Evolutionary conservation across 1,140 invertebrate genomes (phyloP).

Genomic region (Neodiprion virginianus): DNA sequence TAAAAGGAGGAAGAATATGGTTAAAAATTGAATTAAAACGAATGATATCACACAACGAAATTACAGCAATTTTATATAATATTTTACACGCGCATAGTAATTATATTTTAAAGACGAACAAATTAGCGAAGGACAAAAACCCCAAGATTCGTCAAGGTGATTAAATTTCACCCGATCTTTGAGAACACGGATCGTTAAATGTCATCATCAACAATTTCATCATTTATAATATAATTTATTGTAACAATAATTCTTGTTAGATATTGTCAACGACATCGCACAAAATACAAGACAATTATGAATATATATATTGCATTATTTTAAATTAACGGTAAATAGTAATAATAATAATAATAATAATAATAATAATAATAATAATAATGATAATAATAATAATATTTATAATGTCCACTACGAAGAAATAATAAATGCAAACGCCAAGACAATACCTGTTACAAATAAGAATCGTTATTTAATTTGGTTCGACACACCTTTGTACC

Average conservation of each 20-base stretch:
- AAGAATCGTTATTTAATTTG: conserved; percentile 35
- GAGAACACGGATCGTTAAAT: background rate
- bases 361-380: too few species aligned
- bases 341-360: too few species aligned
- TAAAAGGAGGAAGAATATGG: conserved; percentile 10
- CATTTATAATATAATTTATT: conserved; percentile 3
- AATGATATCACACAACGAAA: conserved; percentile 5
- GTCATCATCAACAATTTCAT: conserved; percentile 6
- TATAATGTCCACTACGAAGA: background rate
- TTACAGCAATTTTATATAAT: background rate
- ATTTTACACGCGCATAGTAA: too few species aligned
- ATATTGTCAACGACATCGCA: background rate
- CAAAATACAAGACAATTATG: too few species aligned
- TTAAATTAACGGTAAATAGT: too few species aligned
- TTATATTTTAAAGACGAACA: background rate
- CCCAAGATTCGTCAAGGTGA: background rate
- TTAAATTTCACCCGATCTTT: background rate
- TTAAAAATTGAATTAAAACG: conserved; percentile 2
- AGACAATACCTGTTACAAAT: conserved; percentile 13
- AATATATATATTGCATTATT: too few species aligned
- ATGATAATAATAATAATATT: background rate
- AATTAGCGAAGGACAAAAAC: background rate
- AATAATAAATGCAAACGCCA: background rate
- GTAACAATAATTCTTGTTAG: conserved; percentile 1
- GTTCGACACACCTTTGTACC: conserved; percentile 34